Conservation (phyloP, 2,797 vertebrate genomes). For the Kryptopterus vitreolus region DNA sequence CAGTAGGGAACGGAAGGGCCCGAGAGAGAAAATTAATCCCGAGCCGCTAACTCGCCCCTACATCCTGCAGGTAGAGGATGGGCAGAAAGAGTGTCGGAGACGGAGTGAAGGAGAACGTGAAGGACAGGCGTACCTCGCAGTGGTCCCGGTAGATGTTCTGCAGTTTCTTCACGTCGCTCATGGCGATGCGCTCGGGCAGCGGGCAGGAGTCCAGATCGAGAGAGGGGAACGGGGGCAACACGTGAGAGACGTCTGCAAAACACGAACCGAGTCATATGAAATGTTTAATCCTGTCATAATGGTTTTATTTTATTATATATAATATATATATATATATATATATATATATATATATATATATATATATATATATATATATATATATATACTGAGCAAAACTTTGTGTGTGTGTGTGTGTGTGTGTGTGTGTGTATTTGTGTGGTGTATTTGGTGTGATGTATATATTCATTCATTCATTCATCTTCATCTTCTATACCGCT, state of each 20-base stretch:
- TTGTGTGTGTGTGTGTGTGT: no score
- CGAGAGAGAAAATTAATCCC: constrained; percentile 6
- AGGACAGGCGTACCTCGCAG: constrained; percentile 84
- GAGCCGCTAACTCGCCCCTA: background rate
- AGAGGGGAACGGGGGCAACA: constrained; percentile 86
- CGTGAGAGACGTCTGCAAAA: constrained; percentile 81
- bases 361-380: no score
- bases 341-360: no score
- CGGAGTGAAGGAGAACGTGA: background rate
- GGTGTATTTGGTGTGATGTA: no score
- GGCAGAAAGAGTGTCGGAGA: background rate
- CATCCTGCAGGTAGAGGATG: background rate
- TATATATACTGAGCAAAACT: no score
- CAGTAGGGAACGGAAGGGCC: background rate
- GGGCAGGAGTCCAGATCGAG: constrained; percentile 80
- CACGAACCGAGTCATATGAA: background rate
- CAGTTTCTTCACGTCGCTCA: constrained; percentile 86
- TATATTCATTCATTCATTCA: no score
- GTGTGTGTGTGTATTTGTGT: no score
- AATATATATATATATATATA: no score
- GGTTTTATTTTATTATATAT: no score
- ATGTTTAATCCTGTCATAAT: background rate
- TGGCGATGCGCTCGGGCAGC: constrained; percentile 83
- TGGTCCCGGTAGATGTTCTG: constrained; percentile 91
- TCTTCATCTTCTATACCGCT: no score